Percentiles rank a stretch among this genome's conserved stretches.
Conservation (phyloP, 2,113 vertebrate genomes). For the Podilymbus podiceps region DNA sequence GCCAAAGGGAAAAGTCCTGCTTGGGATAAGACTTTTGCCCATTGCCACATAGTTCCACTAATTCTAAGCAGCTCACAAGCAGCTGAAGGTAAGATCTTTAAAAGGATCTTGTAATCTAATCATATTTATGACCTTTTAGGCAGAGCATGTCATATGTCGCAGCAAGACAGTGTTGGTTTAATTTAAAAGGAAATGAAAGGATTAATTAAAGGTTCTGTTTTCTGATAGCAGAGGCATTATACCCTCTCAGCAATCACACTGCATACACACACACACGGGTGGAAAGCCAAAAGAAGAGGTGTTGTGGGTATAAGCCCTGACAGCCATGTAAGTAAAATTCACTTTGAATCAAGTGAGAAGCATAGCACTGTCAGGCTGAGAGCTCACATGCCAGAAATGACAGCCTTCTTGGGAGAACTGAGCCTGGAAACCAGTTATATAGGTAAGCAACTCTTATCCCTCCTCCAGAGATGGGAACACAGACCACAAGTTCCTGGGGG, state of each 20-base stretch:
- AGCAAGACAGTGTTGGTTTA: background rate
- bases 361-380: background rate
- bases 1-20: background rate
- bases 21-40: background rate
- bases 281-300: background rate
- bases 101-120: background rate
- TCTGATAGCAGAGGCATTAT: background rate
- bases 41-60: background rate
- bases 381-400: background rate
- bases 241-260: background rate
- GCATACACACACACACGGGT: background rate
- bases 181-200: constrained; percentile 4
- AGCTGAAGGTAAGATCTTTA: background rate
- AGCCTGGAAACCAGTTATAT: background rate
- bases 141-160: background rate
- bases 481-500: background rate
- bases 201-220: constrained; percentile 15
- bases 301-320: background rate
- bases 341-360: background rate
- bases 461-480: background rate
- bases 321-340: background rate
- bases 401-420: background rate
- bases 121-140: background rate
- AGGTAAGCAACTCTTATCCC: background rate
- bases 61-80: background rate